A percentile compares a stretch with the other conserved stretches of the same genome.
These are phyloP conservation scores for Platichthys flesus DNA, from an alignment of 2,113 vertebrate genomes.

Conservation along the genomic window DNA sequence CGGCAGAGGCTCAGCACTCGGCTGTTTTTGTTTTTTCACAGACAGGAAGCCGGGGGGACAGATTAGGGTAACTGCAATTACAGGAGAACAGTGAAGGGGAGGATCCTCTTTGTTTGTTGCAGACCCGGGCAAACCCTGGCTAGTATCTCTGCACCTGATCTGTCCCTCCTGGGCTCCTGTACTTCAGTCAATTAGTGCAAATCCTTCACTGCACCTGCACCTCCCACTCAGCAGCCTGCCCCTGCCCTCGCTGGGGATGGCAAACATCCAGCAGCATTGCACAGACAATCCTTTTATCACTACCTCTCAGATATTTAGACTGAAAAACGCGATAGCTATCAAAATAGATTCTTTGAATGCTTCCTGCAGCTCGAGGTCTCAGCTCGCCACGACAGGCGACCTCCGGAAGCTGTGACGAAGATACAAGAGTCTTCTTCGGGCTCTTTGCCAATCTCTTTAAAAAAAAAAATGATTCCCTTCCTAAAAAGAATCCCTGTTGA, in stretches of 20 bases:
- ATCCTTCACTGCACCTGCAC: slow-evolving; percentile 60
- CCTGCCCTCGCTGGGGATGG: slow-evolving; percentile 33
- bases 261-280: slow-evolving; percentile 40
- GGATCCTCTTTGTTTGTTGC: slow-evolving; percentile 46
- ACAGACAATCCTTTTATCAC: slow-evolving; percentile 32
- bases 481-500: slow-evolving; percentile 52
- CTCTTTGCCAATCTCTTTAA: not conserved
- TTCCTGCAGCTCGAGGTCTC: slow-evolving; percentile 13
- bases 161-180: slow-evolving; percentile 44
- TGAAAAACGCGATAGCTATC: slow-evolving; percentile 21
- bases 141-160: slow-evolving; percentile 52
- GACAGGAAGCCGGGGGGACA: slow-evolving; percentile 45
- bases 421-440: slow-evolving; percentile 5
- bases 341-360: slow-evolving; percentile 24
- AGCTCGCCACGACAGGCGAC: slow-evolving; percentile 13
- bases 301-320: slow-evolving; percentile 30
- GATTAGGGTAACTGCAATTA: slow-evolving; percentile 65
- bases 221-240: slow-evolving; percentile 19
- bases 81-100: slow-evolving; percentile 42
- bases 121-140: slow-evolving; percentile 44
- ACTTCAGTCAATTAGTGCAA: slow-evolving; percentile 56
- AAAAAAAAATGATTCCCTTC: not conserved
- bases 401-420: not conserved
- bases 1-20: not conserved
- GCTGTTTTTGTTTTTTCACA: not conserved